Evolutionary conservation across 2,888 invertebrate genomes (phyloP), one percentile per base, ranked within the genome.

Genomic region (Stenurella melanura): DNA sequence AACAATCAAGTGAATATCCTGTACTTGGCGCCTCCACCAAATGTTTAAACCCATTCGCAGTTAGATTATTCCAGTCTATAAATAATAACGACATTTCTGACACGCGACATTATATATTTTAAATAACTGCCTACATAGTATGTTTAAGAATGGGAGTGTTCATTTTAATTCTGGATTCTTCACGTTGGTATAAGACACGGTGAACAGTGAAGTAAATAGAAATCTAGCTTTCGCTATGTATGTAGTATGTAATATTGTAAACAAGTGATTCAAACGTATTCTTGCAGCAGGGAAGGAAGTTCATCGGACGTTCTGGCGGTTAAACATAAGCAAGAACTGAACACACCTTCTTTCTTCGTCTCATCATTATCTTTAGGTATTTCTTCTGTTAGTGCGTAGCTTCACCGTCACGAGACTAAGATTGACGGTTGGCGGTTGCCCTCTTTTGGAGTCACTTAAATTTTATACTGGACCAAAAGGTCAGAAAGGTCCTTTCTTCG

Each of bases 271-370:
- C 69, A 57, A 69, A 69, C 69, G 30, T 69, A 69, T 69, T 69
- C 69, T 34, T 69, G n/a, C 60, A 26, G 70, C 70, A 70, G 64
- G 69, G 67, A 76, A 77, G 69, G 67, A 76, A 77, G 78, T 75
- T 78, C 78, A 78, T 73, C 73, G 78, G 75, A 73, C 78, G 75
- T 73, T 67, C 64, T 72, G 78, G 73, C 78, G 78, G 78, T 78
- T 78, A 78, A 38, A 70, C 60, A 60, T 70, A 70, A 70, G 70
- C 60, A 70, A 60, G 70, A 70, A 60, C 11, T 30, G 70, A 60
- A 60, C 70, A 61, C 70, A 60, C 70, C 70, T 70, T 70, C 70
- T 70, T 60, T 70, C 70, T 34, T 70, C 70, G 70, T 70, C 70
- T 70, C 70, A 70, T 70, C 70, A 60, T 70, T 70, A 70, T 70